Conservation (phyloP, 2,888 invertebrate species). For the Tetragonisca angustula region DNA sequence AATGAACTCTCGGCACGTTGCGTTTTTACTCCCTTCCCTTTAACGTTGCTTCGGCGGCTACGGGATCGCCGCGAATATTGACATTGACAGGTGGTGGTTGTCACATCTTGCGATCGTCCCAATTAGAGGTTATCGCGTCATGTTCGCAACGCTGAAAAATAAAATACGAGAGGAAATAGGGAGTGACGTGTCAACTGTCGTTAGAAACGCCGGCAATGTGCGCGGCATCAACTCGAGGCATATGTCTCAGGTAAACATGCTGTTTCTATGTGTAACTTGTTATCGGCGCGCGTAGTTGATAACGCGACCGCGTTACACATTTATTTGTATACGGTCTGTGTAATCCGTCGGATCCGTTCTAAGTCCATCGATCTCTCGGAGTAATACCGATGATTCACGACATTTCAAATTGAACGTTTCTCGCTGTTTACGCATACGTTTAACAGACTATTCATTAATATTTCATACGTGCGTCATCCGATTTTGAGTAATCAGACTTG, state of each 20-base stretch:
- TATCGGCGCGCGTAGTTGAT: slow-evolving; percentile 12
- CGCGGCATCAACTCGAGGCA: slow-evolving; percentile 80
- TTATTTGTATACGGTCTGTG: slow-evolving; percentile 22
- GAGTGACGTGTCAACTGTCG: slow-evolving; percentile 88
- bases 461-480: slow-evolving; percentile 10
- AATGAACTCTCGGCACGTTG: slow-evolving; percentile 38
- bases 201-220: slow-evolving; percentile 79
- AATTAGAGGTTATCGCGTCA: slow-evolving; percentile 79
- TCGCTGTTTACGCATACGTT: slow-evolving; percentile 28
- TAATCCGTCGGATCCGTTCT: not conserved
- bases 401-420: not conserved
- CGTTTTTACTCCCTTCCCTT: slow-evolving; percentile 18
- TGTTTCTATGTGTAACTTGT: not conserved
- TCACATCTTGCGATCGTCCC: slow-evolving; percentile 33
- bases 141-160: slow-evolving; percentile 95
- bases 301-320: not conserved
- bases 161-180: slow-evolving; percentile 96
- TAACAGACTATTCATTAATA: slow-evolving; percentile 35
- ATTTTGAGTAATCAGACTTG: slow-evolving; percentile 6
- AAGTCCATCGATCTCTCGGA: not conserved
- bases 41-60: slow-evolving; percentile 19
- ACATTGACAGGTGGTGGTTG: slow-evolving; percentile 72
- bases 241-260: slow-evolving; percentile 78
- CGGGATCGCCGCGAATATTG: slow-evolving; percentile 41
- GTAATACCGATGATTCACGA: not conserved